Base-by-base conservation (phyloP, 2,797 vertebrate species). In the Tragelaphus oryx region DNA sequence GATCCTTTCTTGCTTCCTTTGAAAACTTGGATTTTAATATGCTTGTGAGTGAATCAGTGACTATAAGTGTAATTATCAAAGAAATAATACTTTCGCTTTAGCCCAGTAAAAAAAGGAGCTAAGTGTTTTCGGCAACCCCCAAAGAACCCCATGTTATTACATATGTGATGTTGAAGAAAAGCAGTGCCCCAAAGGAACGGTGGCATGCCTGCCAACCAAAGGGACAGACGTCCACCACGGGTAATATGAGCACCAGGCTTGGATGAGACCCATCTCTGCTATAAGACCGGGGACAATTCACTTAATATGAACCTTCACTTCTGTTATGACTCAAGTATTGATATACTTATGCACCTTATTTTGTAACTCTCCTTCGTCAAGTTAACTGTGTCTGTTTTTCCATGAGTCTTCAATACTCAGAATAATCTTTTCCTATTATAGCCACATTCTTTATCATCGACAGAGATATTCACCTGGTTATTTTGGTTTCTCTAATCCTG, bases 401-500 rank as follows among this genome's bases (percentile, higher is more conserved):
- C 17, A 10, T 80, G 55, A 94, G 74, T 76, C 84, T 76, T 46
- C 37, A 87, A 46, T 71, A 52, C 76, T 80, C 71, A 62, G 74
- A 89, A 65, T 65, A 85, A 26, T 26, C 30, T 91, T 92, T 84
- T 68, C 57, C 30, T 87, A 12, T 87, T 74, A 60, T 4, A 83
- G n/a, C 37, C 79, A 94, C 75, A 7, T 89, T 87, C 65, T 91
- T 33, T 46, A 12, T 81, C 80, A 11, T 30, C 20, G 11, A 60
- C 41, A 85, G n/a, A 76, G 24, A 86, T n/a, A 30, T 28, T 78
- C 48, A 78, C 54, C 48, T 94, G 48, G 74, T 82, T 75, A 71
- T 79, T 89, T 76, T 89, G 46, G 89, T 62, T 76, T 94, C 80
- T 86, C 59, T 84, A 79, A 93, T 75, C 50, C 80, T 83, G 52